These are phyloP conservation scores for Teleiodes luculella DNA, from an alignment of 2,888 invertebrate species.

Conservation along the genomic window DNA sequence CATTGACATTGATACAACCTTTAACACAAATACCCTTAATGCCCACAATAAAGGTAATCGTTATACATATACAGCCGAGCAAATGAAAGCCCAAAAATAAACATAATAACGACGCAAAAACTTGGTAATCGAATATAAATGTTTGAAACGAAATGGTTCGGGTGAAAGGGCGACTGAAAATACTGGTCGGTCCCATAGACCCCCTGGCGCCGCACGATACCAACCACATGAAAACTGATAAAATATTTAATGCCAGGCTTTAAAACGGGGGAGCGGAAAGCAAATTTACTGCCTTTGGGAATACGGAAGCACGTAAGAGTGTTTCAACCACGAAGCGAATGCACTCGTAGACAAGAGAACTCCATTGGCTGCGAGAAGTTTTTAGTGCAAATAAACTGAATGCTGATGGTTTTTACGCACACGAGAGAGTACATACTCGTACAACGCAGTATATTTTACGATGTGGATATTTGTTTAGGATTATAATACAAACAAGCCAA, in stretches of 20 bases:
- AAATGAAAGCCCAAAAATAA: constrained; percentile 21
- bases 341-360: constrained; percentile 24
- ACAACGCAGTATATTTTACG: too few species aligned
- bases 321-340: constrained; percentile 42
- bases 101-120: constrained; percentile 33
- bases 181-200: constrained; percentile 26
- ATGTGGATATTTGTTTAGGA: too few species aligned
- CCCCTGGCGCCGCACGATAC: constrained; percentile 69
- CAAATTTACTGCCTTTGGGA: constrained; percentile 54
- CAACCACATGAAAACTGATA: constrained; percentile 67
- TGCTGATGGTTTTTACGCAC: not conserved
- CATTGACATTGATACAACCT: constrained; percentile 7
- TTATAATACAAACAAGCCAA: too few species aligned
- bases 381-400: not conserved
- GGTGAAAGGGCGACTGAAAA: constrained; percentile 42
- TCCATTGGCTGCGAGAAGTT: constrained; percentile 3
- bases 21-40: not conserved
- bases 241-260: constrained; percentile 70
- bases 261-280: constrained; percentile 57
- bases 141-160: constrained; percentile 46
- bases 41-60: not conserved
- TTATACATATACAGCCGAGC: not conserved
- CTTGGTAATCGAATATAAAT: constrained; percentile 51
- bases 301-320: constrained; percentile 35
- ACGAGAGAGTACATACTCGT: not conserved